These are phyloP conservation scores for Melanchra persicariae DNA, from an alignment of 2,888 invertebrate species.

Conservation along the genomic window DNA sequence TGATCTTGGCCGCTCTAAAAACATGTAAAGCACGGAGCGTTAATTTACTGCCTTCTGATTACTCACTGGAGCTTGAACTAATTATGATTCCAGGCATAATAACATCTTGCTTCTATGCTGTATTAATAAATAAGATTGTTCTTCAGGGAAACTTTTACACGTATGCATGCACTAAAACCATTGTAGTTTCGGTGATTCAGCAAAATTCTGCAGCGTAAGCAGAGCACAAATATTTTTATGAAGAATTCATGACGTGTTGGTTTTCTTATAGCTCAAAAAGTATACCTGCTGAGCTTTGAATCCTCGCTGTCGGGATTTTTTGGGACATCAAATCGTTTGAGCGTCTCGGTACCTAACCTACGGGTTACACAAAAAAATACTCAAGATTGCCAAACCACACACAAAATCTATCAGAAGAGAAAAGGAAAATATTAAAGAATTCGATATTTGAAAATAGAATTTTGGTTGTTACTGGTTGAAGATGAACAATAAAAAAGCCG, in stretches of 20 bases:
- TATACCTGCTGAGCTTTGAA: slow-evolving; percentile 44
- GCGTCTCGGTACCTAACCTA: not conserved
- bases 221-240: not conserved
- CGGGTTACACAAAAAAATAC: slow-evolving; percentile 17
- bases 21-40: slow-evolving; percentile 51
- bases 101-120: slow-evolving; percentile 44
- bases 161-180: slow-evolving; percentile 1
- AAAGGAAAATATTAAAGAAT: not conserved
- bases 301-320: slow-evolving; percentile 50
- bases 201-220: not conserved
- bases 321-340: not conserved
- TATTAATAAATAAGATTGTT: slow-evolving; percentile 40
- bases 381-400: not conserved
- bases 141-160: slow-evolving; percentile 42
- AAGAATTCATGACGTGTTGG: not conserved
- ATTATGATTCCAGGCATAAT: slow-evolving; percentile 63
- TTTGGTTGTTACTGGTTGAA: not conserved
- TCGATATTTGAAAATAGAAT: slow-evolving; percentile 22
- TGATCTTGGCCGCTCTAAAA: slow-evolving; percentile 51
- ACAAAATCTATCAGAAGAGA: slow-evolving; percentile 5
- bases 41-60: slow-evolving; percentile 65
- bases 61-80: slow-evolving; percentile 66
- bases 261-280: slow-evolving; percentile 10
- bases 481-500: slow-evolving; percentile 8
- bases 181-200: not conserved